phyloP scores from a whole-genome alignment of 2,797 vertebrate genomes.

The Dromococcyx pavoninus region DNA sequence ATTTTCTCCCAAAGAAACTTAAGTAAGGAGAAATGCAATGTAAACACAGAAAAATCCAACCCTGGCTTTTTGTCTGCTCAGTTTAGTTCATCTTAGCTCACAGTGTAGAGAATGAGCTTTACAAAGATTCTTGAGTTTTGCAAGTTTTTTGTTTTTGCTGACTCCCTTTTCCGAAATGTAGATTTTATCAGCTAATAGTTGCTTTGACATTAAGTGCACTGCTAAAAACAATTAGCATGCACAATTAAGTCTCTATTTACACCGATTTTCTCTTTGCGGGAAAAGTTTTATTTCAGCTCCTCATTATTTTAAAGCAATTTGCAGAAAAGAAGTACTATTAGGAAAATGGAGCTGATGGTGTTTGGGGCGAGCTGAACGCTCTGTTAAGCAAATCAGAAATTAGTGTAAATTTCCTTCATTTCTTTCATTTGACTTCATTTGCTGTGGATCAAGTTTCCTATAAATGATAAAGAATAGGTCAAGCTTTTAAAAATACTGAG shows the following conservation, averaged over 20 bases:
- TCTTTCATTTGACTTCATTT: slow-evolving; percentile 34
- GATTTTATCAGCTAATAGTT: neutral
- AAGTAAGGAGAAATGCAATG: neutral
- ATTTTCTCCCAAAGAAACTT: neutral
- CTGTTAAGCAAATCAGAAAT: slow-evolving; percentile 27
- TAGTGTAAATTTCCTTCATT: slow-evolving; percentile 16
- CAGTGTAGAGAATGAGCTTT: neutral
- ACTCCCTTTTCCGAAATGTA: neutral
- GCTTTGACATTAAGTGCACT: neutral
- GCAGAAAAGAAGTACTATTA: neutral
- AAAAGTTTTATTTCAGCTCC: slow-evolving; percentile 26
- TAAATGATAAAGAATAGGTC: neutral
- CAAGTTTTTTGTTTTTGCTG: neutral
- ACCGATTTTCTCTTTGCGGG: neutral
- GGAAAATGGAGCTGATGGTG: neutral
- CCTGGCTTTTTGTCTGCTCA: neutral
- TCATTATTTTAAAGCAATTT: slow-evolving; percentile 37
- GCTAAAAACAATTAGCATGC: neutral
- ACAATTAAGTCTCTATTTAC: neutral
- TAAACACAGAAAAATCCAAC: neutral
- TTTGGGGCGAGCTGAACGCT: neutral
- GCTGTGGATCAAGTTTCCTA: neutral
- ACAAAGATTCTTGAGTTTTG: neutral
- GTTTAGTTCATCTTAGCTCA: neutral
- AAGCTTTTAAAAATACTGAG: neutral